Percentiles rank a stretch among this genome's conserved stretches.
Evolutionary conservation across 2,888 invertebrate species (phyloP).

Genomic region (Pilophorus perplexus): DNA sequence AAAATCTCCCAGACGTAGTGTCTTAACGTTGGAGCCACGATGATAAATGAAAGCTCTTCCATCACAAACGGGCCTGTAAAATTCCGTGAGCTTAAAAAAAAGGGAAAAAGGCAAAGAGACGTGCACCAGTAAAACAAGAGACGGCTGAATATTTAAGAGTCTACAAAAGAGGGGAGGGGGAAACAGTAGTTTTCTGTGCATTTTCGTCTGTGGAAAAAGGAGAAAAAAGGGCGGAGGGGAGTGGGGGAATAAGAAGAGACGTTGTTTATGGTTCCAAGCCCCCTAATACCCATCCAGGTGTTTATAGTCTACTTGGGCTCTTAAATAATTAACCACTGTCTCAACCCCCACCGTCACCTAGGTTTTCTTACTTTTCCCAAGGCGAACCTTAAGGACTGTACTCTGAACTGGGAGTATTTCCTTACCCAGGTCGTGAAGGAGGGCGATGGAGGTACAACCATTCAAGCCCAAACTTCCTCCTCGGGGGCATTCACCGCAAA

Average conservation of each 20-base stretch:
- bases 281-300: constrained; percentile 33
- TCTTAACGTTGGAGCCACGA: too few relatives aligned
- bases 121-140: constrained; percentile 21
- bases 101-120: background rate
- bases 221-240: background rate
- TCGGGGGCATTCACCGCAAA: background rate
- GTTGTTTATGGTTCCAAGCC: constrained; percentile 17
- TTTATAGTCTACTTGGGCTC: constrained; percentile 23
- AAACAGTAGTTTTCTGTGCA: constrained; percentile 31
- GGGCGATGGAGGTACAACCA: background rate
- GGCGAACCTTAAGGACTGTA: background rate
- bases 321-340: constrained; percentile 28
- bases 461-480: background rate
- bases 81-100: background rate
- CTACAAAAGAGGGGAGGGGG: constrained; percentile 27
- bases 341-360: constrained; percentile 8
- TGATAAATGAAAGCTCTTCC: too few relatives aligned
- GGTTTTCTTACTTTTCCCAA: constrained; percentile 9
- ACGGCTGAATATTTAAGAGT: constrained; percentile 38
- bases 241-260: background rate
- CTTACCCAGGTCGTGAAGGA: too few relatives aligned
- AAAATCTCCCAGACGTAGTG: too few relatives aligned
- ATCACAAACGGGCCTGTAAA: background rate
- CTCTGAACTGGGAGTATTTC: background rate
- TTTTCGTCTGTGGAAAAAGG: constrained; percentile 1